Evolutionary conservation across 2,888 invertebrate species (phyloP).

Genomic region (Smittia aterrima): DNA sequence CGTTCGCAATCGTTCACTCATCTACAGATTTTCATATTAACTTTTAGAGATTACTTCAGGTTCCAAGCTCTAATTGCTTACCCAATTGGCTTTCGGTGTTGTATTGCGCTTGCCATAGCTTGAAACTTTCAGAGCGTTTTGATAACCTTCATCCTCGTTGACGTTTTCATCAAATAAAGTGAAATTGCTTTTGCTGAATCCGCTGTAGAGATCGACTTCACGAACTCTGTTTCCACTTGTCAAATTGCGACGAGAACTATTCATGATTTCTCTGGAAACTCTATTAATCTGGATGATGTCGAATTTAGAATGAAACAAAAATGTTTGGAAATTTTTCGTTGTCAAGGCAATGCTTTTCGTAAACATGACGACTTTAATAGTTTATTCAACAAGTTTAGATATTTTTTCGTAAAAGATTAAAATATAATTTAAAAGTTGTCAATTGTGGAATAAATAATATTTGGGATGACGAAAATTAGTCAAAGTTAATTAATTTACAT

Average conservation of each 20-base stretch:
- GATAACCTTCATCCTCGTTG: constrained; percentile 39
- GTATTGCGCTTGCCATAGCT: constrained; percentile 42
- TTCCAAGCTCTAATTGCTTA: background rate
- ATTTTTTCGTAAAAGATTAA: too few species aligned
- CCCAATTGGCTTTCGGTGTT: constrained; percentile 42
- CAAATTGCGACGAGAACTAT: constrained; percentile 18
- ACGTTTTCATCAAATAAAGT: constrained; percentile 19
- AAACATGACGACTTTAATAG: too few species aligned
- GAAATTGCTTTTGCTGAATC: constrained; percentile 34
- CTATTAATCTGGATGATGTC: too few species aligned
- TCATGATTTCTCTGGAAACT: too few species aligned
- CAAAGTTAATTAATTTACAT: too few species aligned
- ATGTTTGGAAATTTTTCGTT: too few species aligned
- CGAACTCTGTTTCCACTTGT: constrained; percentile 37
- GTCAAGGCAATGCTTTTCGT: too few species aligned
- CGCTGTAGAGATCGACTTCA: constrained; percentile 42
- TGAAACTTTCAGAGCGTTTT: constrained; percentile 42
- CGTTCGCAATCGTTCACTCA: constrained; percentile 22
- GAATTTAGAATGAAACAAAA: too few species aligned
- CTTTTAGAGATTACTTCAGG: background rate
- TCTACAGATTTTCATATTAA: background rate
- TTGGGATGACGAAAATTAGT: too few species aligned
- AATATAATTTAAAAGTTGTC: too few species aligned
- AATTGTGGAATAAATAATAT: too few species aligned
- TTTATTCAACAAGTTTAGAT: too few species aligned